Evolutionary conservation across 2,113 vertebrate genomes (phyloP), one percentile per base, ranked within the genome.

Genomic region (Procavia capensis): DNA sequence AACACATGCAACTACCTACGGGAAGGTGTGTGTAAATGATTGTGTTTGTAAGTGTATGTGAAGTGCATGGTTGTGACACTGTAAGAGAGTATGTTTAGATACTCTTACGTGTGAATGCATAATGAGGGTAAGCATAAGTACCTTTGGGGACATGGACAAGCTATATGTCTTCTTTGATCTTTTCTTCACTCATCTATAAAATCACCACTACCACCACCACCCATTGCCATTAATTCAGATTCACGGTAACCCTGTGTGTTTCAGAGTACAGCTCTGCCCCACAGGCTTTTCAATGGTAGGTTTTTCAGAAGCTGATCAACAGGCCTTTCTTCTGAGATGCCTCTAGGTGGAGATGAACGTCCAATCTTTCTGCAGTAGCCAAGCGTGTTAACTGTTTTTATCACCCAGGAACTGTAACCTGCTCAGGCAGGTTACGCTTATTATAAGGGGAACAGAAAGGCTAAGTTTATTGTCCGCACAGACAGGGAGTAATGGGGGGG

Each of bases 21-120:
- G 83, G 84, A 19, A 20, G 4, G 24, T 3, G 17, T 1, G n/a
- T 66, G 57, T 63, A n/a, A 5, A 2, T 29, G 68, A 45, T 5
- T 0, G 14, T 16, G 22, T 43, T 75, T 36, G 2, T 14, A 25
- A 31, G 74, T 78, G 39, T 47, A 4, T 20, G 5, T 14, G 0
- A 25, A 1, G 16, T 27, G 2, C 2, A 1, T 0, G 1, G 41
- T 6, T 0, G 78, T 6, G 47, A 22, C 54, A 14, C 29, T 2
- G 3, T 20, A 36, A 54, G 9, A 50, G 31, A 29, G 2, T 5
- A 0, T 3, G 4, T 19, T 5, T 11, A n/a, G 5, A 36, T 39
- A 39, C 36, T 57, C 5, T 14, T 82, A 41, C 1, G 29, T 17
- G 19, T 24, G 16, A 0, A 61, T 31, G 2, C n/a, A 0, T 3